Base-by-base conservation (phyloP, 2,113 vertebrate genomes). In the Anseranas semipalmata region DNA sequence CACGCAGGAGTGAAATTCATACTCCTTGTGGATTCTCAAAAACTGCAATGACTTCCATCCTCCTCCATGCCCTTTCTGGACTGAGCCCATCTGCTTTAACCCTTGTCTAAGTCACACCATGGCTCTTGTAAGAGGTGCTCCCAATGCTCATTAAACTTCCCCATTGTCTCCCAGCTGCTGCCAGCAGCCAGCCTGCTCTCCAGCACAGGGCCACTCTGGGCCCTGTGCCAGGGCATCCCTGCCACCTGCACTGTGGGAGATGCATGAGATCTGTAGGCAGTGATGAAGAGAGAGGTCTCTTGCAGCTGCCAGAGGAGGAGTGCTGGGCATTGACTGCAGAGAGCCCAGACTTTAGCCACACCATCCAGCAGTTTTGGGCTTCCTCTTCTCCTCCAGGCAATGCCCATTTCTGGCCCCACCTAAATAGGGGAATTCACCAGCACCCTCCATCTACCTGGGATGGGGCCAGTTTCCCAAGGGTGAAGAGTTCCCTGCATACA, bases 291-390 rank as follows among this genome's bases (percentile, higher is more conserved):
- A 20, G 46, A 68, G 0, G 2, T 30, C 43, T 30, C 20, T 59
- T 82, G 58, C 45, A 67, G 21, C 27, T 78, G 53, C 0, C 1
- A 73, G 28, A 32, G 35, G 28, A 33, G 43, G 41, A 76, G 33
- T 24, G 15, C 22, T 27, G 52, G 25, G 60, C 16, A 52, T 65
- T 41, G 50, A 52, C 37, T 25, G 60, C 22, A 79, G 33, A 66
- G 35, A 85, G 39, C 58, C 22, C 1, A 0, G n/a, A 12, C 53
- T 68, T 56, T 30, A 85, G 56, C 46, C 28, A 71, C 7, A 15
- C n/a, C 79, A 85, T 0, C 2, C 28, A 52, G 32, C 1, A 43
- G 12, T 25, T 56, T 55, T 4, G 1, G 15, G 20, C 32, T 67
- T 67, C 30, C 16, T 66, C 56, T 67, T 53, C 15, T 67, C 41